Conservation (phyloP, 2,797 vertebrate genomes). For the Lithobates sylvaticus region DNA sequence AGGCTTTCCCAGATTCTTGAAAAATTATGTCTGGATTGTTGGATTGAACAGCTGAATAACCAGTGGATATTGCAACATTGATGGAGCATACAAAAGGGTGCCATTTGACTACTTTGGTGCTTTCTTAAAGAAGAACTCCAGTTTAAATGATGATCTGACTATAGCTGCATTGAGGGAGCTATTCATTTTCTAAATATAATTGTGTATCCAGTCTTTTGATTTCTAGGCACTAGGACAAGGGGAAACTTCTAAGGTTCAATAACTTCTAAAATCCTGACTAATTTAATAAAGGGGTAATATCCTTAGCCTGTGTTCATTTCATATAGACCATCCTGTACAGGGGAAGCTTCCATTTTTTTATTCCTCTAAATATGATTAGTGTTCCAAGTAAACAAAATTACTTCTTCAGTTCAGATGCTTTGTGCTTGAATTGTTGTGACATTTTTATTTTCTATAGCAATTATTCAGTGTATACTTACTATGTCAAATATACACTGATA, state of each 20-base stretch:
- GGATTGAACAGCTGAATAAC: neutral
- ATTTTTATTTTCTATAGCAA: constrained; percentile 5
- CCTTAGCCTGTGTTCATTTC: too few species aligned
- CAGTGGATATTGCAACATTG: neutral
- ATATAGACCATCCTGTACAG: too few species aligned
- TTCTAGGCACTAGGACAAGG: neutral
- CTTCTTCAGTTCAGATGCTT: neutral
- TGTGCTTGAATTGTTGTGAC: neutral
- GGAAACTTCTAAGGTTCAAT: neutral
- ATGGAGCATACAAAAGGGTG: neutral
- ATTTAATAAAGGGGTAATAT: neutral
- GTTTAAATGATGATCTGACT: too few species aligned
- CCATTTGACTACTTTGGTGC: neutral
- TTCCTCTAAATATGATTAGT: too few species aligned
- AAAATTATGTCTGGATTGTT: neutral
- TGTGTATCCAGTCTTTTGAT: neutral
- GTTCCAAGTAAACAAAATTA: neutral
- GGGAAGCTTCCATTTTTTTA: too few species aligned
- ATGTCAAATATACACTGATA: constrained; percentile 19
- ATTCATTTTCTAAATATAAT: neutral
- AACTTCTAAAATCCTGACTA: neutral
- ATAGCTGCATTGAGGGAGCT: too few species aligned
- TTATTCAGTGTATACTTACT: constrained; percentile 4
- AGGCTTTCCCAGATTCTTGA: constrained; percentile 85
- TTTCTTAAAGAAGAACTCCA: neutral